Evolutionary conservation across 2,888 invertebrate genomes (phyloP).

Genomic region (Bombylius discolor): DNA sequence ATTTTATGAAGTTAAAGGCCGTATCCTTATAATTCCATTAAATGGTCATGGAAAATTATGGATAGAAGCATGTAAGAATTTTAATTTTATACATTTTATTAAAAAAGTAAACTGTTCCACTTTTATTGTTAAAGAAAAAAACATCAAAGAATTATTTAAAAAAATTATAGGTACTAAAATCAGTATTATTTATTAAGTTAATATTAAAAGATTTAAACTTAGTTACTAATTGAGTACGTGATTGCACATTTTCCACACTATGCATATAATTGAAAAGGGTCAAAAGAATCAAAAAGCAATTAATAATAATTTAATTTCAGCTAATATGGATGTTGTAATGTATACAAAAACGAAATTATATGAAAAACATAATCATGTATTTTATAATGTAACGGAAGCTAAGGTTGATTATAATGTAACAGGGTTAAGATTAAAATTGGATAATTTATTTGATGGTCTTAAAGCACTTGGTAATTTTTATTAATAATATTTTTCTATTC

Average conservation of each 20-base stretch:
- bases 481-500: no score
- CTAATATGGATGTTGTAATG: conserved; percentile 48
- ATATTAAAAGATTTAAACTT: neutral
- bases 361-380: conserved; percentile 46
- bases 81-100: no score
- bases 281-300: neutral
- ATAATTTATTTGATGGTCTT: conserved; percentile 54
- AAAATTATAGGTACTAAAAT: no score
- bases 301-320: conserved; percentile 33
- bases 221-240: no score
- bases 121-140: no score
- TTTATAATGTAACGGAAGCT: conserved; percentile 51
- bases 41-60: conserved; percentile 51
- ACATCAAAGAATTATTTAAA: no score
- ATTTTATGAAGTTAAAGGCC: conserved; percentile 49
- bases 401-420: conserved; percentile 51
- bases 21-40: conserved; percentile 52
- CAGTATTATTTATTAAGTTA: no score
- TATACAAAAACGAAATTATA: conserved; percentile 48
- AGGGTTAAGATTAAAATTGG: conserved; percentile 47
- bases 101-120: no score
- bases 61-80: conserved; percentile 53
- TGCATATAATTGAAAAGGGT: neutral
- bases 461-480: conserved; percentile 42
- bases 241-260: no score